These are phyloP conservation scores for Scolanthus callimorphus DNA, from an alignment of 92 coral and sea anemone species.

Conservation along the genomic window DNA sequence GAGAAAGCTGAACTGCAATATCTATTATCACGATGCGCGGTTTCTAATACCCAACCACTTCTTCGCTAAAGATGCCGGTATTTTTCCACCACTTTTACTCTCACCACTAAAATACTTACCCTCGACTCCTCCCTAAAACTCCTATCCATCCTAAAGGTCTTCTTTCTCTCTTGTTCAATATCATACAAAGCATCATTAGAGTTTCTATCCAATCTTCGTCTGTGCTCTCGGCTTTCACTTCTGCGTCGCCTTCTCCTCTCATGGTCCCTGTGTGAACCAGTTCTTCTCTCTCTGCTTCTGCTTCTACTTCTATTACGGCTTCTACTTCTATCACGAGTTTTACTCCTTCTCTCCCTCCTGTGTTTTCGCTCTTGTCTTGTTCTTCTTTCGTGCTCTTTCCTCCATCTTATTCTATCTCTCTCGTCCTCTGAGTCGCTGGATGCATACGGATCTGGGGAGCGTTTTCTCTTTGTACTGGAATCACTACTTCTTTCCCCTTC, in stretches of 20 bases:
- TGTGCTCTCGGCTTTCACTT: slow-evolving; percentile 7
- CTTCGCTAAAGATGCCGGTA: too few species aligned
- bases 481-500: not conserved
- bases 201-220: slow-evolving; percentile 12
- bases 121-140: slow-evolving; percentile 59
- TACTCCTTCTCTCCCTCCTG: not conserved
- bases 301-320: slow-evolving; percentile 25
- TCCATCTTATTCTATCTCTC: not conserved
- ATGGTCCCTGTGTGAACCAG: too few species aligned
- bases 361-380: not conserved
- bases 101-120: slow-evolving; percentile 41
- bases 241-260: slow-evolving; percentile 7
- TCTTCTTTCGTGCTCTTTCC: not conserved
- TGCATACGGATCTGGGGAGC: slow-evolving; percentile 5
- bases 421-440: slow-evolving; percentile 3
- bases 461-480: not conserved
- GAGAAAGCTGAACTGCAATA: too few species aligned
- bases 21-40: too few species aligned
- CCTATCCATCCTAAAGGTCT: slow-evolving; percentile 82
- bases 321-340: slow-evolving; percentile 3
- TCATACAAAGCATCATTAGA: slow-evolving; percentile 43
- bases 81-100: too few species aligned
- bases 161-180: slow-evolving; percentile 87
- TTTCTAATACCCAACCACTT: too few species aligned
- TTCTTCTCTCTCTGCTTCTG: slow-evolving; percentile 5